Evolutionary conservation across 64 coral and sea anemone species (phyloP).

Genomic region (Acropora yongei): DNA sequence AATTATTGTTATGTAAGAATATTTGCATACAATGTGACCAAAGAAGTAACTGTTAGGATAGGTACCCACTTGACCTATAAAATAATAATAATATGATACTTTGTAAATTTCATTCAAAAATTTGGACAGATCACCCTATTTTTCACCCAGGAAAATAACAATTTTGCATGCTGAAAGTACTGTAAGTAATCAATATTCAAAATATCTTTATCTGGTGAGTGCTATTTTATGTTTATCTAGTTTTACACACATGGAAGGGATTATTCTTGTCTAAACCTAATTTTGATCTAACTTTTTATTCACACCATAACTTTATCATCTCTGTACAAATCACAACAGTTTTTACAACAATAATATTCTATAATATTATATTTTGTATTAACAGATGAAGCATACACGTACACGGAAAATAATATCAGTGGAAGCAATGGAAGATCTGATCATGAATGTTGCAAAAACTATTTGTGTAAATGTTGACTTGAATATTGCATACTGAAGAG

Average conservation of each 20-base stretch:
- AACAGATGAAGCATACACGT: not conserved
- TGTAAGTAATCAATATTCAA: not conserved
- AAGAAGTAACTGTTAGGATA: no score
- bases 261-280: not conserved
- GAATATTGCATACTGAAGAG: not conserved
- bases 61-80: not conserved
- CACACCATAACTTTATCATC: not conserved
- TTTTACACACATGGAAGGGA: not conserved
- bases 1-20: no score
- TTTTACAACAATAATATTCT: not conserved
- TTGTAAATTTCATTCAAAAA: not conserved
- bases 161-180: not conserved
- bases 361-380: no score
- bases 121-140: not conserved
- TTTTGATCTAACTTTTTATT: not conserved
- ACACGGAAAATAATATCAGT: not conserved
- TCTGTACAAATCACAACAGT: conserved; percentile 1
- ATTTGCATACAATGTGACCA: not conserved
- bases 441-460: not conserved
- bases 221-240: not conserved
- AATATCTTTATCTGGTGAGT: not conserved
- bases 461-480: not conserved
- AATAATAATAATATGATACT: not conserved
- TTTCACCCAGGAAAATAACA: not conserved
- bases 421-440: not conserved